Base-by-base conservation (phyloP, 2,797 vertebrate species). In the Gymnoscopelus microlampas region DNA sequence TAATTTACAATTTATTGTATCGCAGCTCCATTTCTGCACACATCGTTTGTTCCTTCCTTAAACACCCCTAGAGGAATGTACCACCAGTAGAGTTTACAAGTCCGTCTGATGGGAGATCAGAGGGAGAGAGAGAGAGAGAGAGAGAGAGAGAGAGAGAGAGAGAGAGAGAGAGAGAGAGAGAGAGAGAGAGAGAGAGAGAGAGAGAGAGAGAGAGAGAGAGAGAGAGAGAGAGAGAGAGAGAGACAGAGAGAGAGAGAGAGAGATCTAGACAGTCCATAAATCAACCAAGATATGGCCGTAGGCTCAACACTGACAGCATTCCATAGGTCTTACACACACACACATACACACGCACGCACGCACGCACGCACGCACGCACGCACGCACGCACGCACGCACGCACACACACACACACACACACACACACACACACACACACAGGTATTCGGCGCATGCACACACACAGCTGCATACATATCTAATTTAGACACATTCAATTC, bases 241-340 rank as follows among this genome's bases (percentile, higher is more conserved):
- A 24, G 59, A 60, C 29, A 11, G 19, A 47, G 58, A 54, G 68
- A 55, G 32, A 39, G 59, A 55, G 29, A 53, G 3, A 24, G n/a
- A 58, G 11, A 65, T 48, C 13, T 9, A 56, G 80, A 85, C 83
- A 78, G 66, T 62, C 35, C 66, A 85, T 89, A 89, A 85, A 91
- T 91, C 85, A 80, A 71, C 49, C 68, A 59, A 54, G 11, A 75
- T 59, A 82, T 75, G 68, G 69, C 85, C 78, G 53, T 5, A 51
- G 82, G 89, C 78, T 19, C 64, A 44, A 57, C 70, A 68, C 72
- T 64, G 79, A 83, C 86, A 84, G 70, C 85, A 91, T 91, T 90
- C 87, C 86, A 78, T 70, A 71, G 74, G 24, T 67, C 70, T 78
- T 47, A 84, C 65, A 81, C 70, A 74, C 74, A 67, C 76, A 60